Evolutionary conservation across 1,140 invertebrate species (phyloP), one percentile per base, ranked within the genome.

Genomic region (Mamestra configurata): DNA sequence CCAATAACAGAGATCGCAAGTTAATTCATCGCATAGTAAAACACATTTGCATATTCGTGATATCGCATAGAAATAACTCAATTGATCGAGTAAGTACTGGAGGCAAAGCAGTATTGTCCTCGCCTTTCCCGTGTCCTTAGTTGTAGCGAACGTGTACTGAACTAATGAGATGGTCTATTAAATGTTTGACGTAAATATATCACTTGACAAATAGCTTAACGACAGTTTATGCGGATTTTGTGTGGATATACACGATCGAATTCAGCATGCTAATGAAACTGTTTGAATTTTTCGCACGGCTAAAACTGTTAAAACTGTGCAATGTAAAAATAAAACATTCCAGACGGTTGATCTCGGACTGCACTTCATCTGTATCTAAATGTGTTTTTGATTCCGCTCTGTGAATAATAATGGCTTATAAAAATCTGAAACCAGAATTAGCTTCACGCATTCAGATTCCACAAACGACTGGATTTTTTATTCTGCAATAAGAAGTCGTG

Each of bases 151-250:
- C 93, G 93, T 93, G 93, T 82, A 72, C 64, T 77, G 93, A 90
- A 94, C 87, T 94, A 94, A 94, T 93, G 87, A 88, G 90, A 93
- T 89, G 81, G 80, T 79, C 85, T 89, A 88, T 89, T 91, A 90
- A 93, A 84, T 79, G 85, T 77, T 85, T 90, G 91, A 92, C 88
- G 91, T 94, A 90, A 90, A 93, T 92, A 88, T 86, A 90, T 88
- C 82, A 82, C 80, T 79, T 76, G 77, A 87, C 79, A 72, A 83
- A 82, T 82, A 81, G 81, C 72, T 70, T 70, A 15, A 15, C 20
- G 51, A 40, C 20, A 15, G 37, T 77, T 46, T 20, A 80, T 59
- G 46, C 64, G 68, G 49, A 79, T 46, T 70, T 43, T 37, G 37
- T 61, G 68, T 78, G 31, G 20, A 59, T 11, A 72, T 64, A 37